These are phyloP conservation scores for Anguilla megastoma DNA, from an alignment of 2,797 vertebrate species.

Conservation along the genomic window DNA sequence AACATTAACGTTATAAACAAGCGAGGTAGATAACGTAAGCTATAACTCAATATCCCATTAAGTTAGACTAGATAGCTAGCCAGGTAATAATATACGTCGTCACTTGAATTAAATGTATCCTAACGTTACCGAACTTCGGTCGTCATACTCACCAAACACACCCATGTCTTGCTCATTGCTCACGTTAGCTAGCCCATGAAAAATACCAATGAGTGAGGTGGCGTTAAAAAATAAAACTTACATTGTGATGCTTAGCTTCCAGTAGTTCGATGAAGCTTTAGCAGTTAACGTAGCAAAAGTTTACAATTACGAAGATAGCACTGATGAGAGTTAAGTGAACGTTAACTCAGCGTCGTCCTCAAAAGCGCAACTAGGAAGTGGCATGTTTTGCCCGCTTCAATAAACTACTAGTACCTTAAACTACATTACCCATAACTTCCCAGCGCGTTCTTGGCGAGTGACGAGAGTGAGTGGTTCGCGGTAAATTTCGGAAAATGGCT, in stretches of 20 bases:
- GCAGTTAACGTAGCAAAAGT: background rate
- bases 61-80: no score
- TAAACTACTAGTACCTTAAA: background rate
- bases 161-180: no score
- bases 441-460: background rate
- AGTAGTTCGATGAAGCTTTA: background rate
- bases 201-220: background rate
- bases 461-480: conserved; percentile 7
- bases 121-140: no score
- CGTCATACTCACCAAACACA: no score
- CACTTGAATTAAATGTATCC: no score
- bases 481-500: conserved; percentile 14
- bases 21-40: no score
- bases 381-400: background rate
- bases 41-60: no score
- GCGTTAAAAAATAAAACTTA: background rate
- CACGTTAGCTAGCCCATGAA: background rate
- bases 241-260: background rate
- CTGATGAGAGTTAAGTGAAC: background rate
- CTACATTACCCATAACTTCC: conserved; percentile 17
- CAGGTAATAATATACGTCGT: no score
- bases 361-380: background rate
- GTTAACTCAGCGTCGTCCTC: background rate
- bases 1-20: no score
- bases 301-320: background rate